Percentiles rank a stretch among this genome's conserved stretches.
These are phyloP conservation scores for Corythornis vintsioides DNA, from an alignment of 2,113 vertebrate genomes.

Conservation along the genomic window DNA sequence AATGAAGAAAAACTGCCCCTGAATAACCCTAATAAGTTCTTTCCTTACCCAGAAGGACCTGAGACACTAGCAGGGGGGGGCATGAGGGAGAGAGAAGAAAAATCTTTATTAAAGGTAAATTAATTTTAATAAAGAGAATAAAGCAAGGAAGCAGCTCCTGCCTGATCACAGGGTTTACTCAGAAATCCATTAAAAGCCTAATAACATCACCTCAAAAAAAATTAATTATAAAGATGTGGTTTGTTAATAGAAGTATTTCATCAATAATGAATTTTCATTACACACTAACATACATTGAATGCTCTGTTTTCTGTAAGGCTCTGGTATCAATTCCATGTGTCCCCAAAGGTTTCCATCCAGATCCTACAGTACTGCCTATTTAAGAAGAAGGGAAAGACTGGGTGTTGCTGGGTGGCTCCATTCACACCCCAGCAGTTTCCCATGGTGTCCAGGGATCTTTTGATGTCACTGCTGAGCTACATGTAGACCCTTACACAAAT, in stretches of 20 bases:
- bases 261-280: background rate
- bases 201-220: background rate
- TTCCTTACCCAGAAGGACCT: background rate
- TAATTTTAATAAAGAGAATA: background rate
- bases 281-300: background rate
- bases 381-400: background rate
- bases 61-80: fast-evolving
- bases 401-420: fast-evolving
- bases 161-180: background rate
- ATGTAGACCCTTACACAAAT: background rate
- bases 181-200: background rate
- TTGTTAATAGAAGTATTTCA: background rate
- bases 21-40: background rate
- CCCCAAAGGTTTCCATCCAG: background rate
- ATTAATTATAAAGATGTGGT: background rate
- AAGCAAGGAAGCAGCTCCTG: background rate
- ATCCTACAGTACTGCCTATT: background rate
- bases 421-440: background rate
- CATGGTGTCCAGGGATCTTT: too few species aligned
- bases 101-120: background rate
- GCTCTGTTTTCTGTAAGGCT: background rate
- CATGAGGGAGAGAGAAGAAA: background rate
- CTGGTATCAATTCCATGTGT: background rate
- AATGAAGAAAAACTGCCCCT: background rate
- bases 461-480: background rate